Percentiles rank a stretch among this genome's conserved stretches.
Conservation (phyloP, 2,888 invertebrate species). For the Melanophora roralis region DNA sequence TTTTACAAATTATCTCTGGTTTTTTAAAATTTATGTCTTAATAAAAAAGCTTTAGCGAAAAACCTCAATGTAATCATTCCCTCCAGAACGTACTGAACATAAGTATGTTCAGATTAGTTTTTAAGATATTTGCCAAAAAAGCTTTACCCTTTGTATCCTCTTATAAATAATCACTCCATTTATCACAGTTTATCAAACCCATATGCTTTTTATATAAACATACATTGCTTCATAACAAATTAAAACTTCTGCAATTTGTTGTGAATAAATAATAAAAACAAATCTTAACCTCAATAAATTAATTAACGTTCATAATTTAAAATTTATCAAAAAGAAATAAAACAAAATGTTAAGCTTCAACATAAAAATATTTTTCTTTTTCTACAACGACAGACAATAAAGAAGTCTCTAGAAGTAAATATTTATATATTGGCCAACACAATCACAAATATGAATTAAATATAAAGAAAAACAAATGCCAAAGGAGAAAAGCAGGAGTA, state of each 20-base stretch:
- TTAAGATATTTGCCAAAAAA: neutral
- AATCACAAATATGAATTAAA: constrained; percentile 2
- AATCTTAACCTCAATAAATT: constrained; percentile 55
- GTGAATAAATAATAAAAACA: constrained; percentile 35
- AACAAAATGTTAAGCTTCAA: neutral
- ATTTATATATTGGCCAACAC: no score
- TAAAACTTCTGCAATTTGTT: neutral
- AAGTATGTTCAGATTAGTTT: neutral
- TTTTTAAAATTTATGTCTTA: no score
- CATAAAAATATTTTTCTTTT: constrained; percentile 17
- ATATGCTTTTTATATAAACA: neutral
- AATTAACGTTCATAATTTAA: constrained; percentile 50
- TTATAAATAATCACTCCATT: constrained; percentile 7
- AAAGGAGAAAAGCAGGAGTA: constrained; percentile 7
- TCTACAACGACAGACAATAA: no score
- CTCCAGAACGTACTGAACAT: no score
- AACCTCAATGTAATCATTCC: neutral
- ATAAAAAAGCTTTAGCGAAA: neutral
- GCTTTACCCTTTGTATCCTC: constrained; percentile 12
- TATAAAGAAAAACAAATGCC: neutral
- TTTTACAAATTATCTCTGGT: no score
- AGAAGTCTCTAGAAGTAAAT: no score
- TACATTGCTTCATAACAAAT: constrained; percentile 2
- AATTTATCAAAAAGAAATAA: constrained; percentile 4
- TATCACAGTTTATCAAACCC: constrained; percentile 27